Evolutionary conservation across 1,140 invertebrate species (phyloP).

Genomic region (Rhagoletis pomonella): DNA sequence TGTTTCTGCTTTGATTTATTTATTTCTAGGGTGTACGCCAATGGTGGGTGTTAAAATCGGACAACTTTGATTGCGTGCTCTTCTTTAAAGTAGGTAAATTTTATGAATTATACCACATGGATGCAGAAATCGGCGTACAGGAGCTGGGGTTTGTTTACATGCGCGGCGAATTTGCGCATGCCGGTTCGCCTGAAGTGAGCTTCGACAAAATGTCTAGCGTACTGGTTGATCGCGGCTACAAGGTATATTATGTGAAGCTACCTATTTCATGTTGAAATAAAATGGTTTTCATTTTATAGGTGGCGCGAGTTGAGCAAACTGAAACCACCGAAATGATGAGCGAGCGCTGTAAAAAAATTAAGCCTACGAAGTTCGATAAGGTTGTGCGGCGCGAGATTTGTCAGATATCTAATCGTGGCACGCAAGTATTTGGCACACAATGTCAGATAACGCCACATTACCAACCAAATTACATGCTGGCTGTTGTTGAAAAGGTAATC

Average conservation of each 20-base stretch:
- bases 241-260: too few relatives aligned
- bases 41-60: slow-evolving; percentile 97
- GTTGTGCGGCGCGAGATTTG: slow-evolving; percentile 95
- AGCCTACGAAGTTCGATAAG: slow-evolving; percentile 87
- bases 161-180: slow-evolving; percentile 97
- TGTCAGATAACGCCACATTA: slow-evolving; percentile 80
- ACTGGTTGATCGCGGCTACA: slow-evolving; percentile 94
- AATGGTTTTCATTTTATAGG: slow-evolving; percentile 29
- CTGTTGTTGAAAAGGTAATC: slow-evolving; percentile 81
- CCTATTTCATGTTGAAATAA: too few relatives aligned
- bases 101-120: slow-evolving; percentile 99
- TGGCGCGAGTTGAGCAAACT: slow-evolving; percentile 97
- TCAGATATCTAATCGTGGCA: slow-evolving; percentile 91
- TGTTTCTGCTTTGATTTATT: too few relatives aligned
- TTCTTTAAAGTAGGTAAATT: slow-evolving; percentile 99
- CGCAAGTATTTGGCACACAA: slow-evolving; percentile 82
- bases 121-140: slow-evolving; percentile 93
- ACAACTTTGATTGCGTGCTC: slow-evolving; percentile 93
- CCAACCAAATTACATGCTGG: slow-evolving; percentile 81
- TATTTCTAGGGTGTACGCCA: slow-evolving; percentile 89
- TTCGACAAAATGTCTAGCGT: slow-evolving; percentile 91
- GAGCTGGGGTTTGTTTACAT: slow-evolving; percentile 95
- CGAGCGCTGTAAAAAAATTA: slow-evolving; percentile 82
- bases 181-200: slow-evolving; percentile 96
- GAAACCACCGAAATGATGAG: slow-evolving; percentile 98